Conservation (phyloP, 2,797 vertebrate genomes). For the Neostethus bicornis region DNA sequence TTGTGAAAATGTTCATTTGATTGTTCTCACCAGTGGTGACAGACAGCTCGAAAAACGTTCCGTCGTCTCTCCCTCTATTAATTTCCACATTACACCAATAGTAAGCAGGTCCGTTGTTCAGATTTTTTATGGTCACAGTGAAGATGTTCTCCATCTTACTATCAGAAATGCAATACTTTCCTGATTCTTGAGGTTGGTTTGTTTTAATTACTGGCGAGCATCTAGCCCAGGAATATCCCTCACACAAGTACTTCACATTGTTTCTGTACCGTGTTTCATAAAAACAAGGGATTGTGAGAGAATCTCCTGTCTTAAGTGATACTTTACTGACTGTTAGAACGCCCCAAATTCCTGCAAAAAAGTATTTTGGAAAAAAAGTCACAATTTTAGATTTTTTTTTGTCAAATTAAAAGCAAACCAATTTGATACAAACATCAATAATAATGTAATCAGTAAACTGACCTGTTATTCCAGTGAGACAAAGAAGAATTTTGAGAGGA, state of each 20-base stretch:
- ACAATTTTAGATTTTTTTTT: too few species aligned
- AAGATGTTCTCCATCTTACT: slow-evolving; percentile 13
- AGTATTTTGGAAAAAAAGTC: not conserved
- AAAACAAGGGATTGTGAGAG: slow-evolving; percentile 49
- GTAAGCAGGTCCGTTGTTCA: accelerated
- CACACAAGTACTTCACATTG: slow-evolving; percentile 47
- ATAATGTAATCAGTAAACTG: not conserved
- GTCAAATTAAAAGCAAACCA: not conserved
- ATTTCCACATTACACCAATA: slow-evolving; percentile 57
- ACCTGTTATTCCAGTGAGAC: slow-evolving; percentile 44
- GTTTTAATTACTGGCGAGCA: slow-evolving; percentile 2
- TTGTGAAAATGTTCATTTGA: too few species aligned
- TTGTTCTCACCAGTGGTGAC: slow-evolving; percentile 32
- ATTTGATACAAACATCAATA: too few species aligned
- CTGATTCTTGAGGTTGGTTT: not conserved
- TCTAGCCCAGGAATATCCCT: accelerated
- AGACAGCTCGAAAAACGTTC: not conserved
- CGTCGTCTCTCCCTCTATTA: accelerated
- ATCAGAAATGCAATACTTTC: slow-evolving; percentile 44
- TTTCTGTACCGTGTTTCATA: not conserved
- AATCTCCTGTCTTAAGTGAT: slow-evolving; percentile 21
- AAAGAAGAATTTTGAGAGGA: slow-evolving; percentile 11
- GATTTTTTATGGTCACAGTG: slow-evolving; percentile 31
- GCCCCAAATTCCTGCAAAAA: slow-evolving; percentile 27
- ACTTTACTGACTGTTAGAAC: slow-evolving; percentile 15